Base-by-base conservation (phyloP, 2,113 vertebrate genomes). In the Caretta caretta region DNA sequence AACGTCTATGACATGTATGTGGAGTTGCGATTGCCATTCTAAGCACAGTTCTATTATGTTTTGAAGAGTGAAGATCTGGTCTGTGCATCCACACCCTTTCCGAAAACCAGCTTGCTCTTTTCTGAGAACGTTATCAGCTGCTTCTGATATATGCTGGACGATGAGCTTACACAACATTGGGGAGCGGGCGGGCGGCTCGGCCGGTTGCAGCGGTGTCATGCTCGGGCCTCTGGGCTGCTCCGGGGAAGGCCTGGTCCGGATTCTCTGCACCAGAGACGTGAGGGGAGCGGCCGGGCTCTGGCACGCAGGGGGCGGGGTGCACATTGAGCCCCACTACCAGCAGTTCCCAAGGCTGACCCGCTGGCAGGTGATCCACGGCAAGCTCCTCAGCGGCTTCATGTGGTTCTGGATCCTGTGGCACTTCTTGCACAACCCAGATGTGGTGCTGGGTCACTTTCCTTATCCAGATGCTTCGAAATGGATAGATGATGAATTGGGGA, bases 331-430 rank as follows among this genome's bases (percentile, higher is more conserved):
- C 4, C 98, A 94, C 54, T 99, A 99, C 97, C 97, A 99, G 49
- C 98, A 99, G 65, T 98, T 97, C 46, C 98, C 99, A 1, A 97
- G 98, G 57, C 11, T 99, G 69, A 98, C 99, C 20, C 98, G 98
- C 62, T 96, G 86, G 4, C 99, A 99, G 96, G 89, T 96, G 81
- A 57, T 99, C 3, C 85, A 96, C 12, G 80, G 98, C 0, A 99
- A 99, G 95, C 0, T 98, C 0, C 56, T 99, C 38, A 98, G 98
- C 17, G 97, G 98, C 2, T 83, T 96, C 81, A 99, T 99, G 99
- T 99, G 99, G 99, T 99, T 99, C 97, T 99, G 99, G 99, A 99
- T 99, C 88, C 95, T 99, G 0, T 99, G 99, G 99, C 98, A 99
- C 92, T 98, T 96, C 29, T 99, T 99, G 99, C 99, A 99, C 27